Evolutionary conservation across 1,140 invertebrate genomes (phyloP).

Genomic region (Luehdorfia chinensis): DNA sequence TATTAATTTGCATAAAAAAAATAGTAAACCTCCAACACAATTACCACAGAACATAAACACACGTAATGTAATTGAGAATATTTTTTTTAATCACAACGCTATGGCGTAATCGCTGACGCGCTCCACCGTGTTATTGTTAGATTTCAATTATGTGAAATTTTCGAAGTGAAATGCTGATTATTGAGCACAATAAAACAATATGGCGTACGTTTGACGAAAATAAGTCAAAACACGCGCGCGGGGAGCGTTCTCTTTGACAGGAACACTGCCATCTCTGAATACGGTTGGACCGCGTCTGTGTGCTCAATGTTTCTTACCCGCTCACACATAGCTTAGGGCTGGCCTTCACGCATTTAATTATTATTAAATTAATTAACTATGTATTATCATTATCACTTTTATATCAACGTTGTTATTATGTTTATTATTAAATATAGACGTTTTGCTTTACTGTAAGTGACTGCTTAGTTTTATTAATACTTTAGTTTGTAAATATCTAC

Average conservation of each 20-base stretch:
- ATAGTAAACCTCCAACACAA: conserved; percentile 3
- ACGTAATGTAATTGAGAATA: conserved; percentile 14
- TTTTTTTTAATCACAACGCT: conserved; percentile 5
- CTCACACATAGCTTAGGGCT: conserved; percentile 59
- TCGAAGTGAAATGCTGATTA: conserved; percentile 33
- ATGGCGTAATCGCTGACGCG: conserved; percentile 1
- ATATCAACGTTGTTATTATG: too few species aligned
- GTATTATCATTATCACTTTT: too few species aligned
- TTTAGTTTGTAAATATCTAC: too few species aligned
- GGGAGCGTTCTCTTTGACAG: conserved; percentile 28
- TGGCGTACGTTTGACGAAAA: conserved; percentile 62
- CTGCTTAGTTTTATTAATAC: too few species aligned
- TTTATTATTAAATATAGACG: not conserved
- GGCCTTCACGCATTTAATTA: conserved; percentile 18
- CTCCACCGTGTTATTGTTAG: conserved; percentile 4
- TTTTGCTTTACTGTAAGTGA: not conserved
- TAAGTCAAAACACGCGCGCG: conserved; percentile 52
- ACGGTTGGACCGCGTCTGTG: conserved; percentile 57
- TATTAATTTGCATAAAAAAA: conserved; percentile 2
- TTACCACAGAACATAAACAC: conserved; percentile 14
- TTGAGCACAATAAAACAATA: conserved; percentile 62
- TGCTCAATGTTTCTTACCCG: conserved; percentile 54
- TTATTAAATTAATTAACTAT: conserved; percentile 6
- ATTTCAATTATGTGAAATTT: conserved; percentile 9
- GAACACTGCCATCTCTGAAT: conserved; percentile 47